Evolutionary conservation across 2,113 vertebrate species (phyloP).

Genomic region (Campylomormyrus tamandua): DNA sequence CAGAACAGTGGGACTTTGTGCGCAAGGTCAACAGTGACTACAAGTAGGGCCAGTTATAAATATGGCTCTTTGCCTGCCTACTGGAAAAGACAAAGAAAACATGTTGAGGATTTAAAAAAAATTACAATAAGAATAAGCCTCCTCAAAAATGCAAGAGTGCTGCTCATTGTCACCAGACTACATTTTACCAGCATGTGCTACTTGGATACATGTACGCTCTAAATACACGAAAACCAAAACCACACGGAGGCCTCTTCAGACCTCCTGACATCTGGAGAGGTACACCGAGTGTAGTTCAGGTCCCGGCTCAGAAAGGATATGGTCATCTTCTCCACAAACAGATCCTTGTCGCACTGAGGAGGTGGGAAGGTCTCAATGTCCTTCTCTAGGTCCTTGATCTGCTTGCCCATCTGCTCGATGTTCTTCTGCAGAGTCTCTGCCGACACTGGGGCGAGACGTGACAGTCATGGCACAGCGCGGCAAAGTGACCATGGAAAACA

Average conservation of each 20-base stretch:
- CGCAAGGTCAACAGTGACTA: background rate
- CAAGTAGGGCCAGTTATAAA: background rate
- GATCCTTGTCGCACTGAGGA: constrained; percentile 64
- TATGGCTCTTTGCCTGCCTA: background rate
- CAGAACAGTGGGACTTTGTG: constrained; percentile 2
- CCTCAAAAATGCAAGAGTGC: background rate
- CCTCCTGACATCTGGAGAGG: background rate
- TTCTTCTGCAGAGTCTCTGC: constrained; percentile 75
- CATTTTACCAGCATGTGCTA: background rate
- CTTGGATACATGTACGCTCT: background rate
- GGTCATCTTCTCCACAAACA: constrained; percentile 70
- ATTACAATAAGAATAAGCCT: background rate
- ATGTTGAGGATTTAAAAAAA: background rate
- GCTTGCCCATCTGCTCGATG: constrained; percentile 70
- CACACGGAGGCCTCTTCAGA: background rate
- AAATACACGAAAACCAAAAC: background rate
- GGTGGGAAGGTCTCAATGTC: constrained; percentile 70
- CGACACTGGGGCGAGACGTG: constrained; percentile 51
- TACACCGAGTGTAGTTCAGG: background rate
- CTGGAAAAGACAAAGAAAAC: background rate
- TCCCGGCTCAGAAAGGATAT: constrained; percentile 61
- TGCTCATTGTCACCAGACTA: background rate
- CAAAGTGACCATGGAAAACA: background rate
- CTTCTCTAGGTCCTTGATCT: constrained; percentile 62
- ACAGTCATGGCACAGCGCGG: background rate